Evolutionary conservation across 2,113 vertebrate species (phyloP), one percentile per base, ranked within the genome.

Genomic region (Bos indicus): DNA sequence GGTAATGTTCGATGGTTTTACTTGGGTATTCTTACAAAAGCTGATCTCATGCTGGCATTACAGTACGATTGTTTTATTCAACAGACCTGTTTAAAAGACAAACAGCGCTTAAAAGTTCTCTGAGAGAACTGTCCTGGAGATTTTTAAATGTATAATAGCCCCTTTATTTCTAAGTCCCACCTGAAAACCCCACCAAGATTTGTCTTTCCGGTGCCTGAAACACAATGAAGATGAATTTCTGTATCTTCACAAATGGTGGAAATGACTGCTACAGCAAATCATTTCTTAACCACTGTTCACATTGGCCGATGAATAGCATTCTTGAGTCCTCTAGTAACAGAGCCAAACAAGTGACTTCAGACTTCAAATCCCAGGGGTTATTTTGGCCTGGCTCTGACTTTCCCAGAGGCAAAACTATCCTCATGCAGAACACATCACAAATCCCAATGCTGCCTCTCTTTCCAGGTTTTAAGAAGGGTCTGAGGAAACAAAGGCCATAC

Each of bases 301-400:
- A 51, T 54, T 91, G 90, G 92, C 88, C 1, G 0, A 48, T 93
- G 90, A 97, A 88, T 3, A 86, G 56, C 82, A 84, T 94, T 89
- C 96, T 85, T 15, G 71, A 84, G 90, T 92, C 84, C 91, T 96
- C 80, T 64, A 19, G 83, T 25, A 90, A n/a, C 80, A 85, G 57
- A 95, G 94, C 56, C 97, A 97, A 96, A 91, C 59, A 96, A 93
- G 96, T 93, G 86, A 97, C 96, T 62, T 96, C 81, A 97, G 90
- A 91, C 94, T 57, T 83, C 10, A 92, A 88, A 90, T 92, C 96
- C 81, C 94, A 95, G 77, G 94, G 88, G 90, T 14, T 59, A 85
- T 51, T 94, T 25, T 74, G 77, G 59, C 85, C 57, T 87, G 52
- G 6, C 90, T 94, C 80, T 74, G 40, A 48, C 90, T 82, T 95